Evolutionary conservation across 2,797 vertebrate genomes (phyloP), one percentile per base, ranked within the genome.

Genomic region (Rhinatrema bivittatum): DNA sequence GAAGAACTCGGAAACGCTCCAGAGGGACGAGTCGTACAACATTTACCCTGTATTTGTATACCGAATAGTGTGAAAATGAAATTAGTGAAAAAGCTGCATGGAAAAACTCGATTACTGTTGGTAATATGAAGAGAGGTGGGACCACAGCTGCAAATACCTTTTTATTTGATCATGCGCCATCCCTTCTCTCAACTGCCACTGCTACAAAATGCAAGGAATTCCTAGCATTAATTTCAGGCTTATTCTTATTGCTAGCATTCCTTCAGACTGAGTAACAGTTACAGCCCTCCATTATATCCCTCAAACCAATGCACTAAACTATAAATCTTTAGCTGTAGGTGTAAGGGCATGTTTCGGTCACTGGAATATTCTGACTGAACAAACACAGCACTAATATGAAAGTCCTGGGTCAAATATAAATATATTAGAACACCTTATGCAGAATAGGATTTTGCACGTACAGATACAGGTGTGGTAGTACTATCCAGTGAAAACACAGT

Each of bases 181-280:
- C 55, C 67, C 68, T 74, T 65, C 62, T 57, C 50, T 65, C 42
- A 27, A 62, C 57, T 58, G 50, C 58, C 65, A 68, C 44, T 52
- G 50, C 46, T 72, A 42, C 51, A 70, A 77, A 72, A 76, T 68
- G 61, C 59, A 61, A 78, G 68, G 60, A 67, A 75, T 68, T 55
- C 43, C 60, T 63, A 60, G 60, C 52, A 55, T 71, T 65, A 65
- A 76, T 70, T 29, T 61, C 39, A 60, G 43, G 54, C 50, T 61
- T 69, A 59, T 54, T 62, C 56, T 68, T 64, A 70, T 60, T 62
- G 66, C 53, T 57, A 49, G 50, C 66, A 72, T 71, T 74, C 61
- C 62, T 74, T 75, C 65, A 62, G 62, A 74, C 59, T 56, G 53
- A 74, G 50, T 58, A 62, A 72, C 33, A 46, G 50, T 9, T 30